phyloP scores from a whole-genome alignment of 2,888 invertebrate species.

The Therioaphis trifolii region DNA sequence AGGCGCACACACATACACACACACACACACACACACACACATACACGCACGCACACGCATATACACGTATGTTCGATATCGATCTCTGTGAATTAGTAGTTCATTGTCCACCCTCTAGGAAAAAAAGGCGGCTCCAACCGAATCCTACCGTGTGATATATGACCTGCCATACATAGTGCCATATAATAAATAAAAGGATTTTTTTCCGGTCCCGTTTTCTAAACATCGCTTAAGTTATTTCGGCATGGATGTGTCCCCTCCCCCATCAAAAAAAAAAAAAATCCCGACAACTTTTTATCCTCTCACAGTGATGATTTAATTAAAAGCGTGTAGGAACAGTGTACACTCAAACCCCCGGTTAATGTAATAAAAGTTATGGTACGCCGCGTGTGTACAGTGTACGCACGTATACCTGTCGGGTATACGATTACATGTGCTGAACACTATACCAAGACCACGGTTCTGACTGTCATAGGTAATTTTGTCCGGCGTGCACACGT shows the following conservation, averaged over 20 bases:
- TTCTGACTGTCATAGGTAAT: constrained; percentile 32
- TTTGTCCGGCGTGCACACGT: too few species aligned
- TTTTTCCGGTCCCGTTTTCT: not conserved
- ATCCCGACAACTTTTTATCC: not conserved
- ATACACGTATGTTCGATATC: constrained; percentile 27
- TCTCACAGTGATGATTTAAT: not conserved
- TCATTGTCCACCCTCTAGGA: constrained; percentile 33
- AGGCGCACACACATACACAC: not conserved
- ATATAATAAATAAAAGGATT: constrained; percentile 55
- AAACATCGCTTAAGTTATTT: constrained; percentile 20
- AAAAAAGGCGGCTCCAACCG: constrained; percentile 36
- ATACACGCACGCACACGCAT: not conserved
- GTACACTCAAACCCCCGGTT: too few species aligned
- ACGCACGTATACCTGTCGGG: too few species aligned
- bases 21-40: not conserved
- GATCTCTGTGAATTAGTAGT: constrained; percentile 54
- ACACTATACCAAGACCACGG: too few species aligned
- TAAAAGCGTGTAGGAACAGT: too few species aligned
- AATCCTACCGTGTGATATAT: constrained; percentile 47
- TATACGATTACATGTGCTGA: too few species aligned
- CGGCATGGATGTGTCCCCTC: not conserved
- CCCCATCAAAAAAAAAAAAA: not conserved
- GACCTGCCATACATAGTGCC: constrained; percentile 23
- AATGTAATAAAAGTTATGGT: too few species aligned
- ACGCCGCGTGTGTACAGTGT: too few species aligned